Conservation (phyloP, 2,113 vertebrate genomes). For the Cryptoleucopteryx plumbea region DNA sequence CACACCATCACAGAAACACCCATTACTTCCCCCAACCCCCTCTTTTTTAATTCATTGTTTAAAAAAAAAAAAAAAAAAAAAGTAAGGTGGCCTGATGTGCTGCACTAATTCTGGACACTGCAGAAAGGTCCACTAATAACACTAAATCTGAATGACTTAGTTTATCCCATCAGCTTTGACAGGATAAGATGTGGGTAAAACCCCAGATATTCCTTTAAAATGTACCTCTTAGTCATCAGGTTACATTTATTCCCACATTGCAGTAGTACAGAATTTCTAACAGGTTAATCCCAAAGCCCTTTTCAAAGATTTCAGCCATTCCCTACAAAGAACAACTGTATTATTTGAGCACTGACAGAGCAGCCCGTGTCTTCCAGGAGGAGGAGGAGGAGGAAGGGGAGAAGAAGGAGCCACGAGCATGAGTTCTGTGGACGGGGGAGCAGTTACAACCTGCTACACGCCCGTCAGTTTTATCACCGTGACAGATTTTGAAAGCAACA, state of each 20-base stretch:
- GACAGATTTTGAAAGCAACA: background rate
- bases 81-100: background rate
- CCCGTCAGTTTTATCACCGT: rapidly evolving
- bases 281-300: background rate
- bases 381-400: background rate
- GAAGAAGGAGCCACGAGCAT: background rate
- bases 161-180: background rate
- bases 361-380: background rate
- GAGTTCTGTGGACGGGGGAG: background rate
- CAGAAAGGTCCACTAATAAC: background rate
- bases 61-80: background rate
- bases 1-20: background rate
- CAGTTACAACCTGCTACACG: background rate
- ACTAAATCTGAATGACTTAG: background rate
- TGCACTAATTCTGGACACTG: background rate
- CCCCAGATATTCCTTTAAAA: background rate
- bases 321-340: background rate
- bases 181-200: background rate
- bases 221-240: background rate
- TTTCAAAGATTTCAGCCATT: background rate
- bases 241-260: background rate
- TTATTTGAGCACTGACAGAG: background rate
- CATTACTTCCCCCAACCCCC: too few species aligned
- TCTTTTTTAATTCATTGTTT: background rate
- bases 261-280: background rate